phyloP scores from a whole-genome alignment of 2,888 invertebrate species.

The Caenorhabditis sp. region DNA sequence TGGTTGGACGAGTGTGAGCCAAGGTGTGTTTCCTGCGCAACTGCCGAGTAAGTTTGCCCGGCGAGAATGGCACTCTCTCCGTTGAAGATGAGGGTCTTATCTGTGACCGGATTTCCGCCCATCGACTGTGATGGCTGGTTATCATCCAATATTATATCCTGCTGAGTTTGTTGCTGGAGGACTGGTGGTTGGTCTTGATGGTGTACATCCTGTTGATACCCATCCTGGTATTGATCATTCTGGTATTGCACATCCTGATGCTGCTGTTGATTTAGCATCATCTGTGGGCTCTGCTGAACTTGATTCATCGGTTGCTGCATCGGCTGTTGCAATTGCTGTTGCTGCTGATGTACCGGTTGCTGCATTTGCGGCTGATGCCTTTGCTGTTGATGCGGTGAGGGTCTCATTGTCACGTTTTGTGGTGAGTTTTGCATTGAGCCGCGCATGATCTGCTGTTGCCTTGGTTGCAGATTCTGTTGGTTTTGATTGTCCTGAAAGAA shows the following conservation, averaged over 20 bases:
- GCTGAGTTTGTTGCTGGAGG: background rate
- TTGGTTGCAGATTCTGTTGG: background rate
- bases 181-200: too few species aligned
- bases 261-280: slow-evolving; percentile 11
- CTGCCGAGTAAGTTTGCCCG: background rate
- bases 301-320: slow-evolving; percentile 2
- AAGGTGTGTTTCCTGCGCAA: background rate
- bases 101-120: background rate
- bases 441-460: slow-evolving; percentile 3
- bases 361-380: slow-evolving; percentile 18
- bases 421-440: slow-evolving; percentile 39
- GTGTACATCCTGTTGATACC: background rate
- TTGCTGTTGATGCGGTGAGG: slow-evolving; percentile 12
- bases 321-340: slow-evolving; percentile 8
- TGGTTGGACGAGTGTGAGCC: background rate
- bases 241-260: background rate
- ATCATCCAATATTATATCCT: background rate
- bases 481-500: slow-evolving; percentile 11
- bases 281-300: background rate
- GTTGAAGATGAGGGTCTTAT: background rate
- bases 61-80: slow-evolving; percentile 33
- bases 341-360: slow-evolving; percentile 23
- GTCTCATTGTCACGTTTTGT: slow-evolving; percentile 17
- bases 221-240: background rate
- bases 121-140: background rate